These are phyloP conservation scores for Calliopsis andreniformis DNA, from an alignment of 1,140 invertebrate species.

Conservation along the genomic window DNA sequence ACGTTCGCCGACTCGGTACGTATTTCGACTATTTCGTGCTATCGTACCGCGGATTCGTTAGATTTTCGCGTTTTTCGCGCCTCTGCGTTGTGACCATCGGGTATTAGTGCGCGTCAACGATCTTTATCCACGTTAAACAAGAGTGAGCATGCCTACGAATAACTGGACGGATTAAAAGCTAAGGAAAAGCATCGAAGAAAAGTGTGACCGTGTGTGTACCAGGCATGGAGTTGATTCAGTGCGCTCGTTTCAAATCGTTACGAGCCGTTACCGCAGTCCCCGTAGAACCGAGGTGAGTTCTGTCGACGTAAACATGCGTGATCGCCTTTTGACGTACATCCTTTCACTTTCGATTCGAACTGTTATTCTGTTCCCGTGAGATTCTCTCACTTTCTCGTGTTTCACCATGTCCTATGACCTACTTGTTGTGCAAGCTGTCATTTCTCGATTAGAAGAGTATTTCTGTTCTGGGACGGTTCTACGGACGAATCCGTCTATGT, in stretches of 20 bases:
- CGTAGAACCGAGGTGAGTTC: slow-evolving; percentile 63
- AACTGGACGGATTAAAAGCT: slow-evolving; percentile 24
- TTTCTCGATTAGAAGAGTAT: slow-evolving; percentile 51
- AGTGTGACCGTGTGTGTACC: slow-evolving; percentile 44
- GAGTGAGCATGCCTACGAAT: slow-evolving; percentile 47
- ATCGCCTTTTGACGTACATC: slow-evolving; percentile 7
- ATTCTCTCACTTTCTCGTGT: slow-evolving; percentile 2
- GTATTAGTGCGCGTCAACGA: slow-evolving; percentile 59
- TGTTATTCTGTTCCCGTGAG: background rate
- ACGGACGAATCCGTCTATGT: slow-evolving; percentile 9
- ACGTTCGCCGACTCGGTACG: slow-evolving; percentile 64
- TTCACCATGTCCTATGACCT: slow-evolving; percentile 48
- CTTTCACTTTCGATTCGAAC: slow-evolving; percentile 3
- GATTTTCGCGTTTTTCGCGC: slow-evolving; percentile 70
- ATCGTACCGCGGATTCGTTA: slow-evolving; percentile 55
- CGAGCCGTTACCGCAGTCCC: slow-evolving; percentile 68
- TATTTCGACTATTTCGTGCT: slow-evolving; percentile 67
- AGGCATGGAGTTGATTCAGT: slow-evolving; percentile 72
- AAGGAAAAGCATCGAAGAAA: slow-evolving; percentile 36
- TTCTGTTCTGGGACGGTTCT: slow-evolving; percentile 3
- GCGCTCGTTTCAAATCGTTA: slow-evolving; percentile 75
- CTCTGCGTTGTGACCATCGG: slow-evolving; percentile 64
- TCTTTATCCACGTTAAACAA: slow-evolving; percentile 42
- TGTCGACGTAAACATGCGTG: slow-evolving; percentile 53
- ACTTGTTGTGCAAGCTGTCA: slow-evolving; percentile 68